These are phyloP conservation scores for Parus major DNA, from an alignment of 2,113 vertebrate genomes.

Conservation along the genomic window DNA sequence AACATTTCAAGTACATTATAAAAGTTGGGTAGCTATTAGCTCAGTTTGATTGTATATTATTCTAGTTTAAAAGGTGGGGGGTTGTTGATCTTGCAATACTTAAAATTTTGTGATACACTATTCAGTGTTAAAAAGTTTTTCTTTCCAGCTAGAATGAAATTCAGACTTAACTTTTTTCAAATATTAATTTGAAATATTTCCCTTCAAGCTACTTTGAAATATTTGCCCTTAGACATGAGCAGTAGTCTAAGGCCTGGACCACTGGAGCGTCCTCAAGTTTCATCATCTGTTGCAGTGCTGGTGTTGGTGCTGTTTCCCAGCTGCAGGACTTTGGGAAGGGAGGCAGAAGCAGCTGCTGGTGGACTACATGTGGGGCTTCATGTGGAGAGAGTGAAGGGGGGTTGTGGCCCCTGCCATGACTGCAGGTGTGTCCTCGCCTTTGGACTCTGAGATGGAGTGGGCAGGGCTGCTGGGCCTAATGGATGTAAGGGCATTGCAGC, in stretches of 20 bases:
- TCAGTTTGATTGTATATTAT: background rate
- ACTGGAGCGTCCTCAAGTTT: background rate
- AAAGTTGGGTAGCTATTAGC: background rate
- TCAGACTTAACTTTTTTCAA: background rate
- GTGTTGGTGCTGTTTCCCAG: background rate
- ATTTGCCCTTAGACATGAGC: background rate
- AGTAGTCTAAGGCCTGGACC: background rate
- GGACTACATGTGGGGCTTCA: rapidly evolving
- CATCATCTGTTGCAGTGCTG: background rate
- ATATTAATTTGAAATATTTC: background rate
- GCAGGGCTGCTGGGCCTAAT: background rate
- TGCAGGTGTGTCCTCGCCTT: background rate
- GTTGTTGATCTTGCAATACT: background rate
- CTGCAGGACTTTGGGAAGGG: background rate
- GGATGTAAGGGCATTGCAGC: background rate
- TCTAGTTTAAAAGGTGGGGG: rapidly evolving
- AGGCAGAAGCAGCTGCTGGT: background rate
- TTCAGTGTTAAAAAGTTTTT: background rate
- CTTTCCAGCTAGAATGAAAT: background rate
- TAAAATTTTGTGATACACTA: background rate
- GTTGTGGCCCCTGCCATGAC: background rate
- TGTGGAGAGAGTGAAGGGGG: background rate
- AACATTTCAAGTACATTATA: background rate
- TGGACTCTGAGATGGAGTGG: background rate
- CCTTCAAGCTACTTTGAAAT: background rate